Base-by-base conservation (phyloP, 1,140 invertebrate genomes). In the Arctopsyche grandis region DNA sequence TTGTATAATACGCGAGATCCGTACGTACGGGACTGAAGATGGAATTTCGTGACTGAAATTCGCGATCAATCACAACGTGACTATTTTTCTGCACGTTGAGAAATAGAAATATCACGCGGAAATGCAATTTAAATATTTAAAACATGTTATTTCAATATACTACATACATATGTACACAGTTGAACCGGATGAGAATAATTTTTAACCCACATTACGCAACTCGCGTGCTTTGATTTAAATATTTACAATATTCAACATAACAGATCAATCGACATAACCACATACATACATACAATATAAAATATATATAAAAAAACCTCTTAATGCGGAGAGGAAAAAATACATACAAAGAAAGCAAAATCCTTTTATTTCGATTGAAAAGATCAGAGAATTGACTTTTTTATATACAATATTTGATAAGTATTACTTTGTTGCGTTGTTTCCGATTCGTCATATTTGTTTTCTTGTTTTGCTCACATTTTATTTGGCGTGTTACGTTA, bases 331-430 rank as follows among this genome's bases (percentile, higher is more conserved):
- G 14, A 56, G 52, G 3, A 56, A n/a, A 21, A 21, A 38, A 7
- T 38, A 38, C 29, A 38, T 7, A 38, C 1, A 38, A 38, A 71
- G 38, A 71, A n/a, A 4, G 38, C 38, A 5, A 26, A 76, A 76
- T 76, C 75, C 58, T 76, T 76, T 76, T 76, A 76, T 76, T 76
- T 76, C 75, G 75, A 76, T 76, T 76, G 75, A 76, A 76, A 66
- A 76, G 75, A 76, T 76, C 75, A 66, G 16, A 29, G 75, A 63
- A 76, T 76, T 76, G 52, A 38, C 75, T 60, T 63, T 75, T 76
- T 60, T 75, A 63, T 21, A 71, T 71, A 63, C 56, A 16, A 76
- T 63, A 66, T 76, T 76, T 76, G 63, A 63, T 56, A 71, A 71
- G 38, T 71, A 71, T 71, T 71, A 71, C 38, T 71, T 12, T 44